Evolutionary conservation across 2,888 invertebrate genomes (phyloP).

Genomic region (Dasysyrphus tricinctus): DNA sequence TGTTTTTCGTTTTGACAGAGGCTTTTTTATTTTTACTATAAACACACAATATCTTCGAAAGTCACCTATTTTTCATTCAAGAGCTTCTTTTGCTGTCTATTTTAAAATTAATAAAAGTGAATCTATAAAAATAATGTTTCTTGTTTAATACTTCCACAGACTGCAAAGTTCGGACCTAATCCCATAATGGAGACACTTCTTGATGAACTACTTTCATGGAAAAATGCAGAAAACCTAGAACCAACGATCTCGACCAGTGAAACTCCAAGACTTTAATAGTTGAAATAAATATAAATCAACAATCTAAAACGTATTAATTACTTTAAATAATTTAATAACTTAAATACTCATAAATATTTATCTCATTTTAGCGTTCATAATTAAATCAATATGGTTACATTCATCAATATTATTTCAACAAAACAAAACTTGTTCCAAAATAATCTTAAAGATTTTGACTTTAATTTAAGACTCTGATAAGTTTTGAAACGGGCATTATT

Average conservation of each 20-base stretch:
- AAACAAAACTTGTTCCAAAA: conserved; percentile 2
- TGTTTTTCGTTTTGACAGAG: no score
- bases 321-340: background rate
- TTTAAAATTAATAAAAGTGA: no score
- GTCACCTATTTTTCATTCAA: no score
- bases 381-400: background rate
- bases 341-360: background rate
- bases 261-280: conserved; percentile 40
- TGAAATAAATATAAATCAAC: background rate
- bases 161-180: conserved; percentile 90
- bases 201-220: conserved; percentile 89
- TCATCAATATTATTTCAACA: conserved; percentile 1
- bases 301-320: background rate
- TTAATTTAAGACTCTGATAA: conserved; percentile 12
- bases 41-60: no score
- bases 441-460: conserved; percentile 15
- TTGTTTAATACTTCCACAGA: conserved; percentile 80
- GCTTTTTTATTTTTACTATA: no score
- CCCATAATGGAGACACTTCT: conserved; percentile 90
- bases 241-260: conserved; percentile 20
- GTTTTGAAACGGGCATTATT: conserved; percentile 3
- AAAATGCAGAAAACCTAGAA: conserved; percentile 73
- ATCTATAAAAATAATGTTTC: background rate
- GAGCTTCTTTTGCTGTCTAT: no score
- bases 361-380: conserved; percentile 3